Conservation (phyloP, 1,140 invertebrate genomes). For the Drosophila subpulchrella region DNA sequence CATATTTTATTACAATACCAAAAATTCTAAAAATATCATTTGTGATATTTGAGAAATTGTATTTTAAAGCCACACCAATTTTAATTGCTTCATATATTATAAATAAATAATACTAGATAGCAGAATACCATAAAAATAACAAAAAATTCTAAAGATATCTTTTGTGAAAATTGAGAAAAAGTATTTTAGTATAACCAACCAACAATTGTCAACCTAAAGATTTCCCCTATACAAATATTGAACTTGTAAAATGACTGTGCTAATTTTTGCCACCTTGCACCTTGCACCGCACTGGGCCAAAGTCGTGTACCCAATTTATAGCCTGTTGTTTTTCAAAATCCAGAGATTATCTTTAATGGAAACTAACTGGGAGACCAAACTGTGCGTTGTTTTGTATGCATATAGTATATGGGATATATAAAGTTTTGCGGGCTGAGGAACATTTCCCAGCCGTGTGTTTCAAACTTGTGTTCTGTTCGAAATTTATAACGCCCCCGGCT, state of each 20-base stretch:
- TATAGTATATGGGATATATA: not conserved
- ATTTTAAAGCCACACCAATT: too few species aligned
- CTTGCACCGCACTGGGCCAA: not conserved
- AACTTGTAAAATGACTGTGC: not conserved
- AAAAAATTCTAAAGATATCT: too few species aligned
- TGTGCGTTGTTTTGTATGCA: slow-evolving; percentile 1
- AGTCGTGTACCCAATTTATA: not conserved
- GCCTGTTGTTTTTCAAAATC: not conserved
- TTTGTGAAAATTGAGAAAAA: too few species aligned
- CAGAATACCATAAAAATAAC: too few species aligned
- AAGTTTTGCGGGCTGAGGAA: slow-evolving; percentile 25
- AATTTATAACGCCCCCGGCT: slow-evolving; percentile 31
- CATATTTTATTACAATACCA: too few species aligned
- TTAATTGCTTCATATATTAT: too few species aligned
- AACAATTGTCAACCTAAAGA: too few species aligned
- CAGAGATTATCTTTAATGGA: slow-evolving; percentile 21
- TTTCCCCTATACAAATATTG: not conserved
- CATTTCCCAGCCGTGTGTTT: slow-evolving; percentile 34
- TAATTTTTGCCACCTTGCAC: not conserved
- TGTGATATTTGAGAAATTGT: too few species aligned
- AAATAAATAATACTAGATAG: too few species aligned
- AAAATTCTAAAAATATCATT: too few species aligned
- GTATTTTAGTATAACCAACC: too few species aligned
- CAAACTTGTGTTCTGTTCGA: slow-evolving; percentile 31
- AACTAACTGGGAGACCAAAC: slow-evolving; percentile 4